A percentile compares a stretch with the other conserved stretches of the same genome.
These are phyloP conservation scores for Dermochelys coriacea DNA, from an alignment of 2,797 vertebrate genomes.

Conservation along the genomic window DNA sequence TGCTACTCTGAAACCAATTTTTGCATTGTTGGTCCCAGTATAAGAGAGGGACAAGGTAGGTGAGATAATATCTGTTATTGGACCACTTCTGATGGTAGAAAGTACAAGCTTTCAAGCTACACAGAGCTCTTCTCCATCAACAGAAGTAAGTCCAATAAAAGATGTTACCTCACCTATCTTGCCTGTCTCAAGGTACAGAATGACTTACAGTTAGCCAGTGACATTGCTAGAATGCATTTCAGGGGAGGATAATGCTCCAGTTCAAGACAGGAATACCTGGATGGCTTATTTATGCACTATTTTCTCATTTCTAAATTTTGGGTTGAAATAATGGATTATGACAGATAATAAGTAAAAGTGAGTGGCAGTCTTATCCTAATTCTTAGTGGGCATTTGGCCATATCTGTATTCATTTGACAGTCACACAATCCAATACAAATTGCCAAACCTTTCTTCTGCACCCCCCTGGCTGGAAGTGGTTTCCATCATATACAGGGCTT, in stretches of 20 bases:
- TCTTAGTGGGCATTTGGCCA: slow-evolving; percentile 26
- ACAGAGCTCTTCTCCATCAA: not conserved
- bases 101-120: not conserved
- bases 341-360: not conserved
- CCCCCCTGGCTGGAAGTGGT: no score
- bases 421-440: slow-evolving; percentile 7
- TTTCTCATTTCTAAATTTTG: not conserved
- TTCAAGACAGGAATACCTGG: not conserved
- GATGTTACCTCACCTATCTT: not conserved
- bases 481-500: no score
- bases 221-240: not conserved
- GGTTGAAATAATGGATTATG: not conserved
- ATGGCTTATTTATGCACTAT: not conserved
- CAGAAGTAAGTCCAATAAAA: not conserved
- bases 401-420: not conserved
- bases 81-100: not conserved
- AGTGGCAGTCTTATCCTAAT: not conserved
- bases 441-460: not conserved
- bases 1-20: no score
- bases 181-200: not conserved
- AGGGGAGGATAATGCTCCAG: not conserved
- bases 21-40: not conserved
- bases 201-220: not conserved
- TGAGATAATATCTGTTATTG: not conserved
- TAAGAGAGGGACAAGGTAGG: not conserved